Base-by-base conservation (phyloP, 2,113 vertebrate genomes). In the Paraplagusia blochii region DNA sequence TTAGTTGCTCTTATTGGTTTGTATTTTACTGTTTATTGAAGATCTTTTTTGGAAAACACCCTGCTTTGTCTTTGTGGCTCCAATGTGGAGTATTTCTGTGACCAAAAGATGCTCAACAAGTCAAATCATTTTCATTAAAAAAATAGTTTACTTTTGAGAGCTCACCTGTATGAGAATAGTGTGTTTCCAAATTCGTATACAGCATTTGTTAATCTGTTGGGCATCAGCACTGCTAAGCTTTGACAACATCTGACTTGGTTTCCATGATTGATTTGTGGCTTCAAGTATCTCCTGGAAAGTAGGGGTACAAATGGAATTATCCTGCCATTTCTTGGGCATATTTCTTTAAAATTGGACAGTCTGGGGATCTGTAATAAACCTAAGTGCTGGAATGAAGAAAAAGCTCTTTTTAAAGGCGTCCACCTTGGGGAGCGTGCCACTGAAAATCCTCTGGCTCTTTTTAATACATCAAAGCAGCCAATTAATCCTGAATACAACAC, bases 371-470 rank as follows among this genome's bases (percentile, higher is more conserved):
- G 81, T 83, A 89, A 90, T 91, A 90, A 89, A 82, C 76, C 77
- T 87, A 90, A 91, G 88, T 90, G 88, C 89, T 86, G 79, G 86
- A 88, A 91, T 90, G 87, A 92, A 89, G 87, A 89, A 89, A 89
- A 90, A 90, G 81, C 83, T 85, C 69, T 71, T 80, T 86, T 84
- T 86, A 84, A 79, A 83, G 58, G 53, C 15, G 0, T 80, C 81
- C 74, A 85, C 83, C 85, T 84, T 85, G 82, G 85, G 88, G 83
- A 77, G 59, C 73, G 17, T 71, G 78, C 73, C 81, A 85, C 76
- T 72, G 71, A 67, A 77, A 79, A 75, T 77, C 75, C 73, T 78
- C 58, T 60, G 72, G 66, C 76, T 80, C 81, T 81, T 88, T 88
- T 88, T 86, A 88, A 87, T 84, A 81, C 84, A 82, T 83, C 87